These are phyloP conservation scores for Pemphredon lugubris DNA, from an alignment of 2,888 invertebrate genomes.

Conservation along the genomic window DNA sequence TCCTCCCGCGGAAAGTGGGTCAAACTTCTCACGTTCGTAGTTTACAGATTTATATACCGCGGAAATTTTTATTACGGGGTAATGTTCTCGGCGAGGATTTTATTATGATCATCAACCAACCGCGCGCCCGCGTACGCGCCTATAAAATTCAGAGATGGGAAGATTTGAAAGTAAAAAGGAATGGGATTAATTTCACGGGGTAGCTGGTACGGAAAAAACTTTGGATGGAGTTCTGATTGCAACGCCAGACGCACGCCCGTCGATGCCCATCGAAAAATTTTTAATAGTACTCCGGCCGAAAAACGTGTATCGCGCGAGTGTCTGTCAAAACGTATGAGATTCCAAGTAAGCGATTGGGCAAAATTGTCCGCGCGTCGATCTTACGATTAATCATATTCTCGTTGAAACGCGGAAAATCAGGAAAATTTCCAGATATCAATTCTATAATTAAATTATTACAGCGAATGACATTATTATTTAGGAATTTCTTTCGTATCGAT, in stretches of 20 bases:
- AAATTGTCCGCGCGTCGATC: too few species aligned
- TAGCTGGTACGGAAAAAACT: conserved; percentile 20
- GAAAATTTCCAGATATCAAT: too few species aligned
- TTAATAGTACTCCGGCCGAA: conserved; percentile 28
- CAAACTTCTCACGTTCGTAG: conserved; percentile 3
- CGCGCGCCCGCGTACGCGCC: too few species aligned
- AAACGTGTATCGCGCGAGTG: conserved; percentile 1
- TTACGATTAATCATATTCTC: too few species aligned
- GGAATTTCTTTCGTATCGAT: too few species aligned
- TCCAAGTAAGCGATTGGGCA: too few species aligned
- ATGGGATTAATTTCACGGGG: conserved; percentile 22
- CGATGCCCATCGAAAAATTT: conserved; percentile 30
- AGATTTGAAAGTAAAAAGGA: not conserved
- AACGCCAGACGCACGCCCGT: conserved; percentile 31
- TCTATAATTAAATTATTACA: too few species aligned
- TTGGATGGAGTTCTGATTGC: conserved; percentile 52
- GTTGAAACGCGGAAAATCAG: too few species aligned
- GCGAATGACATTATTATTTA: too few species aligned
- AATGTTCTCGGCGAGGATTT: conserved; percentile 24
- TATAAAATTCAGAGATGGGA: conserved; percentile 9
- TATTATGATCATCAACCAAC: conserved; percentile 25
- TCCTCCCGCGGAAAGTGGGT: conserved; percentile 7
- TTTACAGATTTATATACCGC: conserved; percentile 22
- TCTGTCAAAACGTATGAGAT: too few species aligned
- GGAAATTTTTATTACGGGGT: conserved; percentile 23